phyloP scores from a whole-genome alignment of 2,113 vertebrate species.

The Daphoenositta chrysoptera region DNA sequence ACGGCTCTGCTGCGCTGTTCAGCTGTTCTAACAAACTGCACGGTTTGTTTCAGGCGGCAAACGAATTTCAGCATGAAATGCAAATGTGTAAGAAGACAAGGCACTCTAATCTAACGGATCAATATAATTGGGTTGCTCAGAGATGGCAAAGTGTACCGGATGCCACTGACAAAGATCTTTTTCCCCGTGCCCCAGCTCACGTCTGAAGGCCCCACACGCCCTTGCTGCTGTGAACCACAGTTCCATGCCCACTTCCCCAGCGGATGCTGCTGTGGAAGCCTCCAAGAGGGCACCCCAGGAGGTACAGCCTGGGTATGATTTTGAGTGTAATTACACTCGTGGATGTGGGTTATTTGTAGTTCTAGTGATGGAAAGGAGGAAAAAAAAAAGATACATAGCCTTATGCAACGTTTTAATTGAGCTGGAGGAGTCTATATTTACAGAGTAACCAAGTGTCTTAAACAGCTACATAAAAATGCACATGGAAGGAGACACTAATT shows the following conservation, averaged over 20 bases:
- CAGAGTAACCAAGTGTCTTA: not conserved
- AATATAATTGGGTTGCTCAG: not conserved
- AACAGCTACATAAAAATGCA: constrained; percentile 2
- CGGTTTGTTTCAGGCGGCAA: not conserved
- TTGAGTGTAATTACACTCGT: not conserved
- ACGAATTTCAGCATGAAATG: not conserved
- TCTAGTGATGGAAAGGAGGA: not conserved
- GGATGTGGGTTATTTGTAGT: not conserved
- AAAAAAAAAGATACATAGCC: not conserved
- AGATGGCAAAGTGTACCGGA: not conserved
- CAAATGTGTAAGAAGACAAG: not conserved
- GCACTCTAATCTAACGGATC: not conserved
- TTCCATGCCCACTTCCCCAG: not conserved
- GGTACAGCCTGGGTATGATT: not conserved
- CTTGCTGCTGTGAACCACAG: not conserved
- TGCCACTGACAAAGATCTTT: not conserved
- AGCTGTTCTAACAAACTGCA: not conserved
- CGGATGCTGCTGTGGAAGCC: not conserved
- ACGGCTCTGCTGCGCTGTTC: not conserved
- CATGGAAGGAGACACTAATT: not conserved
- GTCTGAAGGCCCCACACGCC: not conserved
- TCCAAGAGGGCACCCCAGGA: not conserved
- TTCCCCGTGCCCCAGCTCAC: not conserved
- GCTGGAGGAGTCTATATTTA: not conserved
- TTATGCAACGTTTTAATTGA: not conserved